Evolutionary conservation across 2,888 invertebrate genomes (phyloP).

Genomic region (Zaprionus obscuricornis): DNA sequence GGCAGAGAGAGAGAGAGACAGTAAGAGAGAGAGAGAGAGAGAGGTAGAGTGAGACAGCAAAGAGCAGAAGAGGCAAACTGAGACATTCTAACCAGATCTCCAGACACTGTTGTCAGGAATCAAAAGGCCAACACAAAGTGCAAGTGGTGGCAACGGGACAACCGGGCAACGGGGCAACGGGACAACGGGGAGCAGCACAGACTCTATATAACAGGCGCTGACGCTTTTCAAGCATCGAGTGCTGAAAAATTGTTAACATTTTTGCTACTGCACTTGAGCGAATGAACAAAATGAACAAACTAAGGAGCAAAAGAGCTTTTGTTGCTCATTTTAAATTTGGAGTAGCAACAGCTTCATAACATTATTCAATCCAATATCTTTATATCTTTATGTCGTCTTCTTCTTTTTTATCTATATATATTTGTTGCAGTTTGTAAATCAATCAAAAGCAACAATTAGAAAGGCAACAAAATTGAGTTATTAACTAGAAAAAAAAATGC

Average conservation of each 20-base stretch:
- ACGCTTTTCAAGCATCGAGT: constrained; percentile 70
- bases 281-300: constrained; percentile 5
- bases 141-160: background rate
- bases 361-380: too few relatives aligned
- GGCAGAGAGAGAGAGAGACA: constrained; percentile 4
- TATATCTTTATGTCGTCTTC: background rate
- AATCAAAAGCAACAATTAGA: constrained; percentile 3
- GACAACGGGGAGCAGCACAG: background rate
- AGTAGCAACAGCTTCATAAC: too few relatives aligned
- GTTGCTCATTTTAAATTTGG: too few relatives aligned
- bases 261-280: constrained; percentile 76
- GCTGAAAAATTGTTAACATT: constrained; percentile 75
- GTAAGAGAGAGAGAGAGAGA: background rate
- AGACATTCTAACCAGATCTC: constrained; percentile 58
- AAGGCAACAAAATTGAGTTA: background rate
- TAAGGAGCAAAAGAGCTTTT: too few relatives aligned
- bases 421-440: constrained; percentile 2
- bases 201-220: constrained; percentile 65
- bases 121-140: background rate
- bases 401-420: background rate
- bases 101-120: constrained; percentile 5
- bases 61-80: constrained; percentile 9
- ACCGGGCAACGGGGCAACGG: background rate
- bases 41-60: background rate
- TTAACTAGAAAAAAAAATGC: too few relatives aligned